Percentiles rank a stretch among this genome's conserved stretches.
phyloP scores from a whole-genome alignment of 2,113 vertebrate species.

The Tor tambroides region DNA sequence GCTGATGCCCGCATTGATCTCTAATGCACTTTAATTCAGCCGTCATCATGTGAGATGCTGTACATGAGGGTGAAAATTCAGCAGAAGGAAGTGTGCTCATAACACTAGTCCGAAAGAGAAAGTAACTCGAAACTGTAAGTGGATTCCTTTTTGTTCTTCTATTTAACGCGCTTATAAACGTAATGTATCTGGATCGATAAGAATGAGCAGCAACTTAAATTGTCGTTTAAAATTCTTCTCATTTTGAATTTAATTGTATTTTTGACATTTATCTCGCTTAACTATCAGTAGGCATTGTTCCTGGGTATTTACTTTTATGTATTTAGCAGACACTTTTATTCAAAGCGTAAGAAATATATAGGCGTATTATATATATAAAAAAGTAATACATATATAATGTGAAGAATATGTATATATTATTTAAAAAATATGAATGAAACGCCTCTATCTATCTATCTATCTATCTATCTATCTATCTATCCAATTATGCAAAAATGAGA shows the following conservation, averaged over 20 bases:
- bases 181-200: too few relatives aligned
- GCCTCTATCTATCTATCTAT: too few relatives aligned
- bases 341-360: too few relatives aligned
- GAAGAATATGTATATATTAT: too few relatives aligned
- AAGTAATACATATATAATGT: too few relatives aligned
- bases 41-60: background rate
- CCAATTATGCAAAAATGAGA: too few relatives aligned
- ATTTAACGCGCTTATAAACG: background rate
- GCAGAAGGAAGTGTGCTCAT: background rate
- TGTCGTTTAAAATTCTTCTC: background rate
- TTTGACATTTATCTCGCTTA: background rate
- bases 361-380: too few relatives aligned
- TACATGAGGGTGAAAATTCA: background rate
- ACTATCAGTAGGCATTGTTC: background rate
- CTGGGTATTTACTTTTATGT: background rate
- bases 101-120: background rate
- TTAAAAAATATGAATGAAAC: too few relatives aligned
- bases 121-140: slow-evolving; percentile 26
- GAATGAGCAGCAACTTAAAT: background rate
- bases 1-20: background rate
- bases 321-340: too few relatives aligned
- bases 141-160: background rate
- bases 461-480: too few relatives aligned
- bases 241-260: background rate
- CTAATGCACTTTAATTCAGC: background rate